A percentile compares a stretch with the other conserved stretches of the same genome.
Evolutionary conservation across 2,113 vertebrate species (phyloP).

Genomic region (Neomonachus schauinslandi): DNA sequence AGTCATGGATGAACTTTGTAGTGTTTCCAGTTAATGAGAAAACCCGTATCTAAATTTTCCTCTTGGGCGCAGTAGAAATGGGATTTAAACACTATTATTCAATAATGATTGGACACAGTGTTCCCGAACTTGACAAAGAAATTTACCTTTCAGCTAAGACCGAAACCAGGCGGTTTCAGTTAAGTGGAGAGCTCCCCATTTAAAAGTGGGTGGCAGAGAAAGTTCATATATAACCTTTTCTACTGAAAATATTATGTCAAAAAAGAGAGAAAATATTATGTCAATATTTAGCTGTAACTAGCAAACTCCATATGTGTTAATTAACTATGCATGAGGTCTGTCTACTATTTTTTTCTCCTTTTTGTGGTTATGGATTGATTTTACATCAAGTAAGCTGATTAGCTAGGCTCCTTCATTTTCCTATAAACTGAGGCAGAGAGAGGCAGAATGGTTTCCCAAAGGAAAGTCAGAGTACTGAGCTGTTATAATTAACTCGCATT

Average conservation of each 20-base stretch:
- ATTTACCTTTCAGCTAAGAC: slow-evolving; percentile 56
- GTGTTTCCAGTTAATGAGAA: slow-evolving; percentile 70
- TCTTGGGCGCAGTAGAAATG: slow-evolving; percentile 51
- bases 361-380: slow-evolving; percentile 44
- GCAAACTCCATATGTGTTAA: slow-evolving; percentile 53
- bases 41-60: slow-evolving; percentile 38
- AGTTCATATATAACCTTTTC: slow-evolving; percentile 46
- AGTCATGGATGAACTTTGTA: slow-evolving; percentile 58
- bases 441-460: slow-evolving; percentile 56
- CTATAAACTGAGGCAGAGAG: slow-evolving; percentile 66
- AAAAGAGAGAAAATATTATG: slow-evolving; percentile 47
- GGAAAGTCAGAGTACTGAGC: slow-evolving; percentile 25
- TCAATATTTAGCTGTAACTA: slow-evolving; percentile 61
- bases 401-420: slow-evolving; percentile 46
- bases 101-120: slow-evolving; percentile 47
- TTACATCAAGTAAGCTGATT: slow-evolving; percentile 52
- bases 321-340: slow-evolving; percentile 46
- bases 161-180: slow-evolving; percentile 33
- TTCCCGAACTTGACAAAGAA: slow-evolving; percentile 63
- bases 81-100: slow-evolving; percentile 64
- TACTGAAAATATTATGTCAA: slow-evolving; percentile 62
- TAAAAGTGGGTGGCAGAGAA: slow-evolving; percentile 55
- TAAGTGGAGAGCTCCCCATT: slow-evolving; percentile 25
- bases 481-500: slow-evolving; percentile 58
- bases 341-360: slow-evolving; percentile 14